phyloP scores from a whole-genome alignment of 2,888 invertebrate species.

The Hydriomena furcata region DNA sequence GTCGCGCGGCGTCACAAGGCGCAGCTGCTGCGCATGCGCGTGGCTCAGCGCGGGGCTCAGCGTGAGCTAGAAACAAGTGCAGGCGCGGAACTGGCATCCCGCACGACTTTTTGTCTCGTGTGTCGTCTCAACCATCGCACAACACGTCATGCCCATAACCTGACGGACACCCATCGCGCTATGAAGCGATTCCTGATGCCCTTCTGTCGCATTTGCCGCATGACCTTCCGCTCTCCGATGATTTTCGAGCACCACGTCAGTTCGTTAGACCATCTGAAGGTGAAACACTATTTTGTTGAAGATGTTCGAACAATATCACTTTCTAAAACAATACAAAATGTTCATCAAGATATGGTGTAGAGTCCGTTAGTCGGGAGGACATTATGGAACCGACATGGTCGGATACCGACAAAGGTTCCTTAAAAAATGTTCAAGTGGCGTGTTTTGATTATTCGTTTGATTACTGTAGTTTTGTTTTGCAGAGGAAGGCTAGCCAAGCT shows the following conservation, averaged over 20 bases:
- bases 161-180: slow-evolving; percentile 91
- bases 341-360: too few relatives aligned
- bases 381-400: too few relatives aligned
- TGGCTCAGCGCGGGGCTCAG: slow-evolving; percentile 91
- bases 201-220: slow-evolving; percentile 89
- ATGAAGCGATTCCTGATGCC: slow-evolving; percentile 94
- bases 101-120: slow-evolving; percentile 88
- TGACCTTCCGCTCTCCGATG: slow-evolving; percentile 93
- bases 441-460: background rate
- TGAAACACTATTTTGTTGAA: too few relatives aligned
- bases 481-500: slow-evolving; percentile 67
- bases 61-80: slow-evolving; percentile 89
- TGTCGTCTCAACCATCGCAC: slow-evolving; percentile 91
- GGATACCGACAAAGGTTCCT: too few relatives aligned
- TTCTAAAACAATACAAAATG: too few relatives aligned
- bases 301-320: too few relatives aligned
- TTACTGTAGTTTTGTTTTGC: slow-evolving; percentile 9
- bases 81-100: slow-evolving; percentile 83
- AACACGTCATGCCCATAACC: slow-evolving; percentile 89
- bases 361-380: too few relatives aligned
- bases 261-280: slow-evolving; percentile 91
- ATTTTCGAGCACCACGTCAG: slow-evolving; percentile 92
- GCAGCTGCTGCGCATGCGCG: slow-evolving; percentile 89
- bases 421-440: background rate
- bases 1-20: slow-evolving; percentile 90